These are phyloP conservation scores for Poecilia picta DNA, from an alignment of 2,797 vertebrate species.

Conservation along the genomic window DNA sequence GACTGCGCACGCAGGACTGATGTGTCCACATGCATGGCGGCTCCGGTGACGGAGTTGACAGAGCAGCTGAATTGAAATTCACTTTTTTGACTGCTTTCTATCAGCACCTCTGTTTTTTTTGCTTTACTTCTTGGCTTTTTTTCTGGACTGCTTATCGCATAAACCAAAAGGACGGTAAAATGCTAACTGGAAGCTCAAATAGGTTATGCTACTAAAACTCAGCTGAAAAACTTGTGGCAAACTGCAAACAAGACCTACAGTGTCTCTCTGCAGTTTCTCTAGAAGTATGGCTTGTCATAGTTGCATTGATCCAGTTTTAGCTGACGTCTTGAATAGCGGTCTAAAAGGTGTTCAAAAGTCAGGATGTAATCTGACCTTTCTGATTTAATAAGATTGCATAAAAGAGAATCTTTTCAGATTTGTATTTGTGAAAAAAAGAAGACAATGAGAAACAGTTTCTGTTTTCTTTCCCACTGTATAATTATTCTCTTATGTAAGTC, in stretches of 20 bases:
- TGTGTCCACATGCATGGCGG: conserved; percentile 49
- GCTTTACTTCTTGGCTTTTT: neutral
- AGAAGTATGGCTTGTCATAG: neutral
- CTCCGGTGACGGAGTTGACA: conserved; percentile 54
- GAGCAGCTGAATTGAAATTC: conserved; percentile 60
- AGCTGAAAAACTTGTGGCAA: neutral
- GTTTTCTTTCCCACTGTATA: neutral
- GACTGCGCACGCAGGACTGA: conserved; percentile 47
- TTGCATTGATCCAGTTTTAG: neutral
- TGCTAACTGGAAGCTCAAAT: neutral
- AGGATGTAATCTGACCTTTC: neutral
- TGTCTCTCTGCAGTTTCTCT: neutral
- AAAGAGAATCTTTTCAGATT: neutral
- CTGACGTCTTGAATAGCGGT: neutral
- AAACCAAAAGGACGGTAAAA: neutral
- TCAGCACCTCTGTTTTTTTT: conserved; percentile 14
- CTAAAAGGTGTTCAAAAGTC: neutral
- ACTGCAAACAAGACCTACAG: neutral
- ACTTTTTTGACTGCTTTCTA: conserved; percentile 37
- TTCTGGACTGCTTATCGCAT: neutral
- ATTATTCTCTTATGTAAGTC: neutral
- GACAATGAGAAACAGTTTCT: neutral
- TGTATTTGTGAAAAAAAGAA: neutral
- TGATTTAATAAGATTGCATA: neutral
- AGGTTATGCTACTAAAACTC: neutral